Evolutionary conservation across 2,113 vertebrate species (phyloP).

Genomic region (Austrofundulus limnaeus): DNA sequence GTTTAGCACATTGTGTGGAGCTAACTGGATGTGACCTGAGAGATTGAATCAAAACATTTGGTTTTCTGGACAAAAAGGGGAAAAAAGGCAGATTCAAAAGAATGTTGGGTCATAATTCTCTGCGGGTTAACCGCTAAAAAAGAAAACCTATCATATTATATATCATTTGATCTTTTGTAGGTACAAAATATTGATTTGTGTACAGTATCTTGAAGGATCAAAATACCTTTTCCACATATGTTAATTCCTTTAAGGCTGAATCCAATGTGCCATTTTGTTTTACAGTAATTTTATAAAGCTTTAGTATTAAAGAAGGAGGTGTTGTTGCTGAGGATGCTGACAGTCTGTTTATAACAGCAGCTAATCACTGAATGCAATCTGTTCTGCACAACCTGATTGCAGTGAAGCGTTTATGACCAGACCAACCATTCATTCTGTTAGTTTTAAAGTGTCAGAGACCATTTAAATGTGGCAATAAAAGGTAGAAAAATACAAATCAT

Average conservation of each 20-base stretch:
- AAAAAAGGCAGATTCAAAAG: constrained; percentile 7
- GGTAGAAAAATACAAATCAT: constrained; percentile 3
- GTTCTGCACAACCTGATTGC: constrained; percentile 18
- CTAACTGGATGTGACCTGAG: constrained; percentile 1
- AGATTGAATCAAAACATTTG: constrained; percentile 11
- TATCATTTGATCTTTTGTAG: constrained; percentile 10
- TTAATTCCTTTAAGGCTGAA: background rate
- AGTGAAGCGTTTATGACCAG: constrained; percentile 28
- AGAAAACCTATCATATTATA: constrained; percentile 10
- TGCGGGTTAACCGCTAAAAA: background rate
- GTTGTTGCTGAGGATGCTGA: constrained; percentile 40
- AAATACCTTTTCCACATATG: background rate
- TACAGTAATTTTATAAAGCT: constrained; percentile 19
- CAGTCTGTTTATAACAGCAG: constrained; percentile 33
- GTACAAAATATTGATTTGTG: constrained; percentile 10
- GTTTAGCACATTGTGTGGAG: background rate
- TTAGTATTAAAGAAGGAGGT: constrained; percentile 12
- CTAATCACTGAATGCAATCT: constrained; percentile 34
- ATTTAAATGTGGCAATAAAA: constrained; percentile 30
- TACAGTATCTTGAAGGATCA: constrained; percentile 13
- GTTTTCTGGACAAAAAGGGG: background rate
- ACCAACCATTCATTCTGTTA: constrained; percentile 33
- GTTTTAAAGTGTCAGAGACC: constrained; percentile 44
- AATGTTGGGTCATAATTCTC: background rate
- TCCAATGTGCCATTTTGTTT: constrained; percentile 4